Conservation (phyloP, 1,140 invertebrate genomes). For the Platyscapa corneri region DNA sequence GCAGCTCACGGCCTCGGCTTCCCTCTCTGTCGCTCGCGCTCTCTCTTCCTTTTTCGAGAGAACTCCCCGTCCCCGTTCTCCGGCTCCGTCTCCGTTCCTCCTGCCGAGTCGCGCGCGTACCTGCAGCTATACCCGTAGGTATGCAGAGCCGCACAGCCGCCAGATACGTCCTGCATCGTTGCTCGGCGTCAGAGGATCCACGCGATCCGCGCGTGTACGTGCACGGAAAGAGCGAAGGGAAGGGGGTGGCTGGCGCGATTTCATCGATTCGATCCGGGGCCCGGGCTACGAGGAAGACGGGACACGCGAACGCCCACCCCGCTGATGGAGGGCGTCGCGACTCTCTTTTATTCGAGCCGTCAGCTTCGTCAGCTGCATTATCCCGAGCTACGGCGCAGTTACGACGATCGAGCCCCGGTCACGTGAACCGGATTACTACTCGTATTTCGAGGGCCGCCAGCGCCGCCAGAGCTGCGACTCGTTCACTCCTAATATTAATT, state of each 20-base stretch:
- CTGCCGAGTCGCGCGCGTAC: not conserved
- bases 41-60: not conserved
- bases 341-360: no score
- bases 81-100: not conserved
- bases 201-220: not conserved
- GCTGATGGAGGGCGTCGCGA: no score
- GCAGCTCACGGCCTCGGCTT: conserved; percentile 10
- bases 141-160: not conserved
- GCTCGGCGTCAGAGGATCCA: not conserved
- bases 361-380: not conserved
- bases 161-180: no score
- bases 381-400: no score
- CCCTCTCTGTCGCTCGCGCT: conserved; percentile 43
- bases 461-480: not conserved
- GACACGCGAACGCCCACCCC: not conserved
- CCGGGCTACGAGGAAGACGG: no score
- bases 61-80: not conserved
- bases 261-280: not conserved
- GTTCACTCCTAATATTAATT: not conserved
- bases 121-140: not conserved
- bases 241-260: not conserved
- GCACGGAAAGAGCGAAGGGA: not conserved
- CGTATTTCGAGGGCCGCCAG: not conserved
- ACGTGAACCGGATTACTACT: not conserved
- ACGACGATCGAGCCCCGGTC: not conserved